phyloP scores from a whole-genome alignment of 2,888 invertebrate species.

The Patella depressa region DNA sequence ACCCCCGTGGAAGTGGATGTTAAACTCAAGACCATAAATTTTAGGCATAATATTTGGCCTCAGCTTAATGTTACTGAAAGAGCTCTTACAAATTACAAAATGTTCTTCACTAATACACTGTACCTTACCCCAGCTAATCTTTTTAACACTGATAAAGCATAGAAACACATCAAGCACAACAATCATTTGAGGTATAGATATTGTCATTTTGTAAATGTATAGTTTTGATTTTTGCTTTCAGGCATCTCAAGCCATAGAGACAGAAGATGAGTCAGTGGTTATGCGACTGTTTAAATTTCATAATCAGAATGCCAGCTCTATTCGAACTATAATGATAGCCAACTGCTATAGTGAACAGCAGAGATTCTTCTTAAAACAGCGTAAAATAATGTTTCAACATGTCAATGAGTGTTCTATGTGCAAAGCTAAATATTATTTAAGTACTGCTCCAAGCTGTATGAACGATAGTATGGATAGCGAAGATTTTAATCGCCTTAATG shows the following conservation, averaged over 20 bases:
- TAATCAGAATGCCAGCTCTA: constrained; percentile 84
- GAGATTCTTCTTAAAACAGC: not conserved
- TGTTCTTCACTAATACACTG: no score
- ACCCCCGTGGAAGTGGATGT: no score
- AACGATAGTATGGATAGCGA: not conserved
- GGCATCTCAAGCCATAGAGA: constrained; percentile 84
- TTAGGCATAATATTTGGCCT: no score
- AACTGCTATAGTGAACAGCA: constrained; percentile 74
- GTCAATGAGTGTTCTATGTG: not conserved
- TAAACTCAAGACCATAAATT: no score
- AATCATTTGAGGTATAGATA: no score
- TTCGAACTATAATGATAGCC: constrained; percentile 83
- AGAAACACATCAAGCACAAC: no score
- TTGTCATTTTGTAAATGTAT: no score
- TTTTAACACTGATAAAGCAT: no score
- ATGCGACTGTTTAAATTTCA: constrained; percentile 76
- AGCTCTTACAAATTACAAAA: no score
- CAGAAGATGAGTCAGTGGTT: constrained; percentile 82
- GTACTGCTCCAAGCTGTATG: not conserved
- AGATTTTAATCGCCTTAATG: not conserved
- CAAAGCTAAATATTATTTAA: not conserved
- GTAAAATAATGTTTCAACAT: not conserved
- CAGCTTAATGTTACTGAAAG: no score
- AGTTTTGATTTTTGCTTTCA: constrained; percentile 34
- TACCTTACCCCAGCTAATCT: no score